Conservation (phyloP, 2,888 invertebrate genomes). For the Tridacna gigas region DNA sequence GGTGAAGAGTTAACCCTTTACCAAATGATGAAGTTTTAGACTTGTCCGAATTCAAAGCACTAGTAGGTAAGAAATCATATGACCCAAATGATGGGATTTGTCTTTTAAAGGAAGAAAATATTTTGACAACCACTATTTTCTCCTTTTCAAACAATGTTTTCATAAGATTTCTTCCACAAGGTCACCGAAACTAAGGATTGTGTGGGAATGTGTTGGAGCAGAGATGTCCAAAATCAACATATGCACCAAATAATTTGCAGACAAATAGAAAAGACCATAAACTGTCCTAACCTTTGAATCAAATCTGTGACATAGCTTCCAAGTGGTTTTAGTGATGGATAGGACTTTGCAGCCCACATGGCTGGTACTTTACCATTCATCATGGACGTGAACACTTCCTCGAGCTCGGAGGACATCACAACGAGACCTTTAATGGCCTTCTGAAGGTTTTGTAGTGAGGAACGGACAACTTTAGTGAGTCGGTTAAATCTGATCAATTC, state of each 20-base stretch:
- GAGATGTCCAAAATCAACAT: neutral
- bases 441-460: conserved; percentile 82
- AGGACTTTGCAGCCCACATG: conserved; percentile 84
- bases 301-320: conserved; percentile 86
- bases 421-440: conserved; percentile 85
- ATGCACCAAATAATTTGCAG: neutral
- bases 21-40: no score
- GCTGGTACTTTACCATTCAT: conserved; percentile 84
- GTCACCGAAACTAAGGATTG: no score
- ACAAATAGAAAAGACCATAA: neutral
- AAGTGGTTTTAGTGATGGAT: conserved; percentile 85
- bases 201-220: no score
- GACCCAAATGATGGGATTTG: no score
- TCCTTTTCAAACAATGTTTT: no score
- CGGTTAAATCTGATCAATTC: conserved; percentile 85
- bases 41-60: no score
- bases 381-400: conserved; percentile 85
- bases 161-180: no score
- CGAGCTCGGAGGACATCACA: conserved; percentile 84
- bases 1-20: no score
- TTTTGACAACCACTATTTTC: no score
- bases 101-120: no score
- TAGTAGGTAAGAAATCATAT: no score
- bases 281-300: conserved; percentile 87
- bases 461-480: conserved; percentile 82